Base-by-base conservation (phyloP, 2,797 vertebrate species). In the Ibycter americanus region DNA sequence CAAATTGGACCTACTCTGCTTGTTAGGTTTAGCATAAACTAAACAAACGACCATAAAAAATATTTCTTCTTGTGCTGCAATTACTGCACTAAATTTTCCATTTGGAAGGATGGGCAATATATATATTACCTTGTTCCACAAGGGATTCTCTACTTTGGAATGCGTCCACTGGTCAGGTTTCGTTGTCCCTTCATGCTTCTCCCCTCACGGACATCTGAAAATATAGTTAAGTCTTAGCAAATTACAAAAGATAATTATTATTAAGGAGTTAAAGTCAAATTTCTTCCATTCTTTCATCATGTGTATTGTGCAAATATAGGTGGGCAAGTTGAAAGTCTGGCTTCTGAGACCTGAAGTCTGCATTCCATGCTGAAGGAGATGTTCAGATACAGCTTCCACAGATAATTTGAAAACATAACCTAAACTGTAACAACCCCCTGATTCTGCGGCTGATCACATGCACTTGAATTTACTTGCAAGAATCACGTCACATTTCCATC, bases 71-170 rank as follows among this genome's bases (percentile, higher is more conserved):
- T 44, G 9, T 63, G 55, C 25, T 47, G 36, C 55, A 83, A 59
- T 87, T 78, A 93, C 70, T 66, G 55, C 68, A 58, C 94, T 90
- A 44, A 97, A 80, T 65, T 96, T 58, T 70, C 92, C 87, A 6
- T 70, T 94, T 79, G 91, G 91, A 88, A 97, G 74, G 27, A 91
- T 42, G 31, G 88, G 87, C 92, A 95, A 96, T 89, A 93, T 67
- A 49, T 81, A 96, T 4, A 42, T 97, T 42, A 97, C 74, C 26
- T 98, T 96, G 61, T 97, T 97, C 97, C 95, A 97, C 9, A 95
- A 81, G 32, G 92, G 91, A 70, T 98, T 97, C 51, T 97, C 92
- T 87, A 93, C 93, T 95, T 89, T 95, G 44, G 90, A 97, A 55
- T 63, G 56, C 46, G 93, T 96, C 97, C 67, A 40, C 5, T 97